Base-by-base conservation (phyloP, 2,797 vertebrate genomes). In the Orientallactaga sibirica region DNA sequence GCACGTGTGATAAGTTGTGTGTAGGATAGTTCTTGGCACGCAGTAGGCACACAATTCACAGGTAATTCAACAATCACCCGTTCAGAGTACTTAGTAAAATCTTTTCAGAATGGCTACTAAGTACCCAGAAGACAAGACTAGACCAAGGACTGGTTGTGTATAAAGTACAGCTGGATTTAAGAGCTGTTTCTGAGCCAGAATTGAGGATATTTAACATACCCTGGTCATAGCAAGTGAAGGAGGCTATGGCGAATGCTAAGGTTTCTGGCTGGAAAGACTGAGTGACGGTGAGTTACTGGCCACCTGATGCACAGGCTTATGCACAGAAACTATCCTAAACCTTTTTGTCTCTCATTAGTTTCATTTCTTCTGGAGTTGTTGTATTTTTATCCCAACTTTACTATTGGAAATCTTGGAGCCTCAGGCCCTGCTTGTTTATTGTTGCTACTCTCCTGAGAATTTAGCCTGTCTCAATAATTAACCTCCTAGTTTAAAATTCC, bases 401-500 rank as follows among this genome's bases (percentile, higher is more conserved):
- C 55, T 94, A 78, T 75, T 77, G 70, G 92, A 77, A 94, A 78
- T 25, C 22, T 2, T 43, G 92, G 92, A 96, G 6, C 71, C 79
- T 68, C 67, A 1, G 48, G 2, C 7, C 64, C 12, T 70, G 76
- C 48, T 9, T 7, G 2, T 25, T 10, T 41, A 3, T 43, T 14
- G 5, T 85, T 84, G 15, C 27, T 88, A 4, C 94, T 97, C 76
- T 95, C 66, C 55, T 29, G 64, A 86, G 77, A 90, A 1, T 15
- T 43, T 61, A 91, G n/a, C 55, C 33, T 90, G n/a, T 70, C 76
- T 66, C 18, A 0, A 73, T 92, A 55, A 92, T 96, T 94, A 80
- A 74, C 81, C 41, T 70, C 20, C 77, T 86, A 20, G 81, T 86
- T 92, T 84, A 71, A 96, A 94, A 76, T 55, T 95, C 85, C 14